Evolutionary conservation across 2,888 invertebrate genomes (phyloP), one percentile per base, ranked within the genome.

Genomic region (Colostygia pectinataria): DNA sequence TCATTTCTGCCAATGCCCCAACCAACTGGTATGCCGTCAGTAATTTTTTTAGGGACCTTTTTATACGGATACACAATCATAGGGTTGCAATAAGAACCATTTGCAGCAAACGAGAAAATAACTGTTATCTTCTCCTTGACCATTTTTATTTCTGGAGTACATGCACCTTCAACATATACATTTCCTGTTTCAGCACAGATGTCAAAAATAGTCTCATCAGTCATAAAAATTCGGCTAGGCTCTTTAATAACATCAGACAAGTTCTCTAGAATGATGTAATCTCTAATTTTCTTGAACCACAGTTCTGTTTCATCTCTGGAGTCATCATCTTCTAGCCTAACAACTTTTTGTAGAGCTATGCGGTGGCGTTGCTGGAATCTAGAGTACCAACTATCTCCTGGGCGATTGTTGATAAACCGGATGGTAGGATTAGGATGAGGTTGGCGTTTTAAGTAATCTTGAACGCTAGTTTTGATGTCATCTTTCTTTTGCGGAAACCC

Each of bases 401-500:
- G 49, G 6, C 43, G 33, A 6, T 44, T 31, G 18, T 50, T 23
- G 6, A n/a, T 2, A 5, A 50, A 44, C 1, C 15, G 29, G 15
- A 34, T 39, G 2, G 39, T 39, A 1, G 14, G 20, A 6, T 4
- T 3, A 12, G 28, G 34, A n/a, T n/a, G n/a, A 2, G 39, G 38
- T 8, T 29, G 27, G 1, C 9, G 27, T 12, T 25, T 34, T 9
- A 50, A 25, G 12, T 25, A 36, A 18, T 44, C 29, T 31, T 39
- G 33, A 10, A 50, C 43, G 12, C 39, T 27, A 3, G 39, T 39
- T 12, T 50, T 38, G 18, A 50, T 43, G n/a, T 44, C 36, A 15
- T 50, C 49, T n/a, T 39, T 43, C 29, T 44, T 50, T 9, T 20
- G 39, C 7, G 49, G 43, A n/a, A 43, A 50, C 0, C 49, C 49